Evolutionary conservation across 2,797 vertebrate species (phyloP), one percentile per base, ranked within the genome.

Genomic region (Coregonus ussuriensis): DNA sequence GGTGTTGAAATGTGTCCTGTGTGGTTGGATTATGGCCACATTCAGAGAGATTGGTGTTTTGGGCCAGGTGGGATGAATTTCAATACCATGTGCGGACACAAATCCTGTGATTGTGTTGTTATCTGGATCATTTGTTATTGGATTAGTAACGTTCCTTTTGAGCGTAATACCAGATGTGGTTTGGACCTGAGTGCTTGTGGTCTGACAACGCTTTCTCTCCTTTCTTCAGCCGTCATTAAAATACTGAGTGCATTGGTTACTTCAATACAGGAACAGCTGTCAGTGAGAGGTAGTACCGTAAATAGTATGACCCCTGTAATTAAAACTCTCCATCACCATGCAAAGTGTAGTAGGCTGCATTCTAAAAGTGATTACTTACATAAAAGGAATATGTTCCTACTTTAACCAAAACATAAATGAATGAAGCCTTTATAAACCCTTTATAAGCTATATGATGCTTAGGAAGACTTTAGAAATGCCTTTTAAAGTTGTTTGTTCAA

Each of bases 11-110:
- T 41, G 41, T 7, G 1, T 47, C 41, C 41, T 0, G 9, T 56
- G 54, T n/a, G 54, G 7, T 56, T n/a, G 62, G 62, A 65, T 25
- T 29, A 59, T 59, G 56, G 56, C 2, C 18, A 21, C 56, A 14
- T 65, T 65, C 21, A 65, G 62, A 11, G 25, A 65, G 25, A 31
- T 65, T 25, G 25, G n/a, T 65, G 25, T 31, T 65, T 25, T 5
- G 4, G 3, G 11, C 21, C 11, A 65, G 62, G n/a, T 65, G n/a
- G 82, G 82, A 85, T 82, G 77, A 41, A 83, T 90, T 85, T 91
- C 87, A 65, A 65, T 65, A 65, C 88, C 91, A 87, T 78, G 86
- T 88, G 91, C 87, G 79, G 90, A 87, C 91, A 88, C 83, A 86
- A 88, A 87, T 83, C 76, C 81, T 82, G 85, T 84, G 74, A 82